Base-by-base conservation (phyloP, 2,797 vertebrate species). In the Synaphobranchus kaupii region DNA sequence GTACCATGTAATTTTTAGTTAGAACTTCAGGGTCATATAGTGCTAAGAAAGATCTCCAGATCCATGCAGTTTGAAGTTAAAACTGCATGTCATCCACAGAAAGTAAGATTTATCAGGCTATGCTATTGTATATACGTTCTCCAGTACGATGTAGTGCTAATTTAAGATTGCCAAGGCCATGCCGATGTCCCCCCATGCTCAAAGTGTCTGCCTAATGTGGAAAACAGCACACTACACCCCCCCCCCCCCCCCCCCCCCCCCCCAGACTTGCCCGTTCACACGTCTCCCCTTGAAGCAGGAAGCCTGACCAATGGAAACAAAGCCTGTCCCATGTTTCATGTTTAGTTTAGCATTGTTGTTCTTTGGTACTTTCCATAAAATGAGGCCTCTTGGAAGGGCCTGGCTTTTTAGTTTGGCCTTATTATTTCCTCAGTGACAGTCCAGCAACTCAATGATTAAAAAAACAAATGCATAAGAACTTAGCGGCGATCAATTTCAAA, bases 311-410 rank as follows among this genome's bases (percentile, higher is more conserved):
- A 10, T 84, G 73, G n/a, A 73, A 52, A 47, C 28, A 83, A 58
- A 47, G 28, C 28, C 10, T 52, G 44, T 8, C 28, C n/a, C 56
- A 85, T 84, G 83, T 44, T 50, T 85, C 90, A 87, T 92, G 89
- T 93, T 92, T 90, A 87, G 68, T 89, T 86, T 66, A 66, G 88
- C 85, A 89, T 90, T 89, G 89, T 93, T 93, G 90, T 81, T 81
- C 44, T n/a, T 39, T 9, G 71, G 80, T 25, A 34, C 85, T 87
- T 89, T 44, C 68, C 54, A 28, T 86, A 81, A 90, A 90, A 91
- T 73, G 63, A 89, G 88, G 90, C 87, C 89, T 87, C 91, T 12
- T 28, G 47, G 17, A 54, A 83, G 25, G 48, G 22, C 48, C 50
- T 83, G 47, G 47, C 8, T 83, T 52, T 73, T 52, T n/a, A 50